Evolutionary conservation across 1,140 invertebrate species (phyloP), one percentile per base, ranked within the genome.

Genomic region (Apis mellifera): DNA sequence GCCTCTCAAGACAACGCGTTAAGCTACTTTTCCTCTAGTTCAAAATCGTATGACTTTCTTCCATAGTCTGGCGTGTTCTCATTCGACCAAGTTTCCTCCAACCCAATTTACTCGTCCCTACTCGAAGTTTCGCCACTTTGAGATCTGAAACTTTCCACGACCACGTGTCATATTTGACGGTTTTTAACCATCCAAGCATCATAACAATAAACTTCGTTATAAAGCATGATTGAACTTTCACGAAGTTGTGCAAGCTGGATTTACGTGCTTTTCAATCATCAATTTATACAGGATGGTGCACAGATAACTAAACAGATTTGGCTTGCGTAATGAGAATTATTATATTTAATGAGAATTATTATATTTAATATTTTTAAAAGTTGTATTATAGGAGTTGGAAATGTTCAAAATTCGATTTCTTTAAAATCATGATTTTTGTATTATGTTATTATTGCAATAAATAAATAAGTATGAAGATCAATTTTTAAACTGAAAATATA

Each of bases 1-100:
- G 21, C 26, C 70, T 79, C 26, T 50, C 13, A 62, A 72, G 15
- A 72, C 72, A 21, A 62, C 48, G 50, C 50, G 48, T 79, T 62
- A 64, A 71, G 69, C 26, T 64, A 23, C 78, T 73, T 71, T 62
- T 52, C 23, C 57, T 12, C 42, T 12, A 21, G 21, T 50, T 62
- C 42, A 21, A 75, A 75, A 62, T 62, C 72, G 42, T n/a, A 48
- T 48, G 15, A 74, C 32, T 60, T 59, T 54, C 21, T 60, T 60
- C 32, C 60, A 23, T 32, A 52, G 12, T 17, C 42, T n/a, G 23
- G 13, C 23, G 9, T 54, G 32, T 15, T 54, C n/a, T 60, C 71
- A 19, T 32, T 54, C 71, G 42, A n/a, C 42, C 0, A 60, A 74
- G 55, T 60, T 60, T 19, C 19, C 71, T 74, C 3, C 32, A 74